Conservation (phyloP, 2,113 vertebrate species). For the Taurulus bubalis region DNA sequence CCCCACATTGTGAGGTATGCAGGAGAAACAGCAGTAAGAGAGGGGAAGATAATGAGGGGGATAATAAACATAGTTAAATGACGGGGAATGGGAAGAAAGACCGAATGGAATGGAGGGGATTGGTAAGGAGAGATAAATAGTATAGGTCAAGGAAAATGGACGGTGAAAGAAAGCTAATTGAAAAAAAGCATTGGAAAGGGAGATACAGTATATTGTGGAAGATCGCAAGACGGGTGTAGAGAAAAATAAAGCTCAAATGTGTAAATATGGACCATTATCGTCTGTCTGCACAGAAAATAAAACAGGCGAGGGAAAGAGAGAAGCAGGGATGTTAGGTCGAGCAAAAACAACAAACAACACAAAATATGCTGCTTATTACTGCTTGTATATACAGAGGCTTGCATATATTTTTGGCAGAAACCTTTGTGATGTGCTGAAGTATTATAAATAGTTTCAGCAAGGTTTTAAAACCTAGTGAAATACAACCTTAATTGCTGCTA, state of each 20-base stretch:
- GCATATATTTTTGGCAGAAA: conserved; percentile 7
- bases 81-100: conserved; percentile 6
- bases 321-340: not conserved
- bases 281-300: not conserved
- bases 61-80: conserved; percentile 37
- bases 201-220: not conserved
- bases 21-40: conserved; percentile 14
- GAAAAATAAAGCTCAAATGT: not conserved
- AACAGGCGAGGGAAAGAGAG: not conserved
- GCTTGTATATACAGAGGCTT: not conserved
- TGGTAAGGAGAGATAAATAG: not conserved
- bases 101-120: not conserved
- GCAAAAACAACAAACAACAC: not conserved
- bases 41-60: conserved; percentile 32
- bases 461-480: conserved; percentile 43
- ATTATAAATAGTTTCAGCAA: conserved; percentile 34
- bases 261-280: not conserved
- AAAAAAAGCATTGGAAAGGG: not conserved
- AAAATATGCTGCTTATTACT: not conserved
- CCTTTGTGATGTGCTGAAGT: conserved; percentile 20
- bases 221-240: not conserved
- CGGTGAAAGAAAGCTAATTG: not conserved
- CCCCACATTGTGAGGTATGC: conserved; percentile 18
- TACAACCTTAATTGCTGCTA: conserved; percentile 21
- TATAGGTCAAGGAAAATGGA: conserved; percentile 4